Conservation (phyloP, 2,888 invertebrate species). For the Allolobophora icterica region DNA sequence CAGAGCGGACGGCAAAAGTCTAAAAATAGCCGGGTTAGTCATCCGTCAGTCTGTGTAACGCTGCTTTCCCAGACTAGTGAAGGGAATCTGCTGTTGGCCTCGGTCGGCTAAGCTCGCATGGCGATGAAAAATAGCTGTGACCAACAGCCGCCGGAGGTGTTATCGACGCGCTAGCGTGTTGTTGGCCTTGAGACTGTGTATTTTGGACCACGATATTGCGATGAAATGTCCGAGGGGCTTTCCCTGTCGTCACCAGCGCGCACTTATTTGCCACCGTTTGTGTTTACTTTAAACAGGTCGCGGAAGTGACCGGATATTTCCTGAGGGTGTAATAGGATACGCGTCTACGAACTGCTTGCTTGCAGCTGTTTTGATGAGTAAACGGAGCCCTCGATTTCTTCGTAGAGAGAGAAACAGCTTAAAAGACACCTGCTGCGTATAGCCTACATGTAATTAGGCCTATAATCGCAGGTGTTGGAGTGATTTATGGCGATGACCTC, state of each 20-base stretch:
- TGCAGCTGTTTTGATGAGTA: not conserved
- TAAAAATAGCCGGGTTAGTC: not conserved
- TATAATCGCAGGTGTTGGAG: not conserved
- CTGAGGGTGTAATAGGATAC: not conserved
- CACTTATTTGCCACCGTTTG: not conserved
- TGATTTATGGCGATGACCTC: not conserved
- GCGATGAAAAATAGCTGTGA: not conserved
- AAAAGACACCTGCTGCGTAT: not conserved
- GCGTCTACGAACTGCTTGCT: not conserved
- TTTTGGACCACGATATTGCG: not conserved
- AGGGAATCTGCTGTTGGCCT: not conserved
- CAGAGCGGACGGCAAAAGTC: not conserved
- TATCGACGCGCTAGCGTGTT: not conserved
- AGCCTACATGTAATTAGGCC: too few relatives aligned
- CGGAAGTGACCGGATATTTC: not conserved
- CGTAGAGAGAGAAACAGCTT: not conserved
- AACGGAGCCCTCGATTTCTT: not conserved
- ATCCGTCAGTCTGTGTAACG: not conserved
- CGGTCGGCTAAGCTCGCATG: not conserved
- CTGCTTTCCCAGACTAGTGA: not conserved
- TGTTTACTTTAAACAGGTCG: not conserved
- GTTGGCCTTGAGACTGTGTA: not conserved
- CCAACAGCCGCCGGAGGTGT: not conserved
- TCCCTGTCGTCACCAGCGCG: not conserved
- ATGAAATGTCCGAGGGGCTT: not conserved